A percentile compares a stretch with the other conserved stretches of the same genome.
Evolutionary conservation across 2,888 invertebrate genomes (phyloP).

Genomic region (Lagria hirta): DNA sequence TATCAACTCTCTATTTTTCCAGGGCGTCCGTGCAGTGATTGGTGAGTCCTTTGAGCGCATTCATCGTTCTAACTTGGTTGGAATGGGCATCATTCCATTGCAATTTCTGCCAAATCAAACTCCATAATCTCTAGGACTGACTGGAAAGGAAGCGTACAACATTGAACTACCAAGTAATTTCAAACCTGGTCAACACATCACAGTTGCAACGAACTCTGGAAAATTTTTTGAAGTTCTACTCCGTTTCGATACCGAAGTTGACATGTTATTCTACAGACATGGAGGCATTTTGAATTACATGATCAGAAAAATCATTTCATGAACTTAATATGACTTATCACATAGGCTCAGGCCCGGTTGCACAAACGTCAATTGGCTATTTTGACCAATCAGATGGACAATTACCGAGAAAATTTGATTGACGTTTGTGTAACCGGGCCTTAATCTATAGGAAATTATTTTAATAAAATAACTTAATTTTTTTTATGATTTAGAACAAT

Average conservation of each 20-base stretch:
- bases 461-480: no score
- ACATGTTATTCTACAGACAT: slow-evolving; percentile 86
- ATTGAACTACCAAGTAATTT: slow-evolving; percentile 71
- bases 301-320: slow-evolving; percentile 74
- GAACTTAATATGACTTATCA: no score
- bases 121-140: slow-evolving; percentile 77
- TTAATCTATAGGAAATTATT: no score
- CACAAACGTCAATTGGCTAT: no score
- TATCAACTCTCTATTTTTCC: no score
- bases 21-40: slow-evolving; percentile 91
- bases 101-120: slow-evolving; percentile 82
- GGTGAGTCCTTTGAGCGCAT: slow-evolving; percentile 97
- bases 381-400: no score
- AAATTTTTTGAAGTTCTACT: slow-evolving; percentile 70
- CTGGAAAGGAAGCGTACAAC: slow-evolving; percentile 77
- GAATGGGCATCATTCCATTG: slow-evolving; percentile 96
- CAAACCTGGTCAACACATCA: slow-evolving; percentile 72
- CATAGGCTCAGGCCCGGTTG: no score
- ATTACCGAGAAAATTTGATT: no score
- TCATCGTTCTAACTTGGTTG: slow-evolving; percentile 95
- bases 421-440: no score
- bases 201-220: slow-evolving; percentile 57
- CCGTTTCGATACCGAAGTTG: slow-evolving; percentile 96
- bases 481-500: no score
- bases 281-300: slow-evolving; percentile 98